Conservation (phyloP, 2,888 invertebrate species). For the Dilophus febrilis region DNA sequence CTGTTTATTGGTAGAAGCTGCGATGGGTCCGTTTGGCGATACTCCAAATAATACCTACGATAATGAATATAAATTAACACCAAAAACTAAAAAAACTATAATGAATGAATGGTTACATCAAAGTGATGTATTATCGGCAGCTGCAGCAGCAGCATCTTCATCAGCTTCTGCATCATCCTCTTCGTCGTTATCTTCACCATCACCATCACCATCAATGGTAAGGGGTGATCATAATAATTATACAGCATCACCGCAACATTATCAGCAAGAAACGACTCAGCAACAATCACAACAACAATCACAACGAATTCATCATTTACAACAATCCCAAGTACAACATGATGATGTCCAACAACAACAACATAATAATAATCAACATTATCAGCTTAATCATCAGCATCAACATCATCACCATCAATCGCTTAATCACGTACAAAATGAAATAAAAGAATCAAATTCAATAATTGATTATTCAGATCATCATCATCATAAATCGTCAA, state of each 20-base stretch:
- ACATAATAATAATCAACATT: too few relatives aligned
- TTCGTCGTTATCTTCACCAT: constrained; percentile 2
- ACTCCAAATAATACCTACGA: not conserved
- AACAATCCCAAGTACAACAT: too few relatives aligned
- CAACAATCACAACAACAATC: constrained; percentile 5
- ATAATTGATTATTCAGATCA: constrained; percentile 11
- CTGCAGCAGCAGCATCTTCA: too few relatives aligned
- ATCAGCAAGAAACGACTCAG: too few relatives aligned
- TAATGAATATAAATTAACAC: constrained; percentile 69
- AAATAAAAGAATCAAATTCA: constrained; percentile 15
- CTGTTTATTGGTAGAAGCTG: constrained; percentile 65
- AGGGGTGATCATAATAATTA: not conserved
- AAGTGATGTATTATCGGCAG: constrained; percentile 34
- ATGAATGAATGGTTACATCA: constrained; percentile 84
- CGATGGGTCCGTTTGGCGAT: constrained; percentile 57
- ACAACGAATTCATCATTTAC: too few relatives aligned
- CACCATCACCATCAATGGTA: constrained; percentile 24
- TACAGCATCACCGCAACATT: not conserved
- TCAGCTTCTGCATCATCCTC: constrained; percentile 20
- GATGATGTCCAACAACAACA: too few relatives aligned
- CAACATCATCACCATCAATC: constrained; percentile 1
- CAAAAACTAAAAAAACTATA: constrained; percentile 76
- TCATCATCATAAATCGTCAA: constrained; percentile 30
- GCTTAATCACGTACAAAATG: too few relatives aligned
- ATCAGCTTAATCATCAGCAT: constrained; percentile 4